phyloP scores from a whole-genome alignment of 2,113 vertebrate species.

The Heliornis fulica region DNA sequence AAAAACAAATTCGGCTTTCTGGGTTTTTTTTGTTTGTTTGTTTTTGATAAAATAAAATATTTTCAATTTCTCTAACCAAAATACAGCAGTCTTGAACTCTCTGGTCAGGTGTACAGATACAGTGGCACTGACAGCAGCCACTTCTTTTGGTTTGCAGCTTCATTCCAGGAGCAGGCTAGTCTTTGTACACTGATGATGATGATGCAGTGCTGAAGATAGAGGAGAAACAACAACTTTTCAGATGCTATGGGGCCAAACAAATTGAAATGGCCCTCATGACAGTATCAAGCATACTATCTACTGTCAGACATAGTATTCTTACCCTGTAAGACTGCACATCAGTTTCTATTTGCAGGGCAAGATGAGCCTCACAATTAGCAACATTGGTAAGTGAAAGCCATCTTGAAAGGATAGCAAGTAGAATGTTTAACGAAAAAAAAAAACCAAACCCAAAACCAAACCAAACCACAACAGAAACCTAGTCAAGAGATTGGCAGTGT shows the following conservation, averaged over 20 bases:
- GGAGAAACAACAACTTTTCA: background rate
- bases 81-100: background rate
- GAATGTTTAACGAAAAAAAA: background rate
- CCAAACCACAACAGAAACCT: too few species aligned
- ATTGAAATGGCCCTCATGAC: background rate
- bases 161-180: background rate
- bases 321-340: background rate
- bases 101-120: background rate
- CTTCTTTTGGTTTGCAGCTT: background rate
- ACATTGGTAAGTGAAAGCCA: background rate
- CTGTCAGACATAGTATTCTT: background rate
- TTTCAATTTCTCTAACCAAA: background rate
- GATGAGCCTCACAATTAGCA: background rate
- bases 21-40: too few species aligned
- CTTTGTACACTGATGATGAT: background rate
- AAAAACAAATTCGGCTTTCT: too few species aligned
- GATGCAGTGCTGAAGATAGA: background rate
- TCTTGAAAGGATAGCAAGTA: background rate
- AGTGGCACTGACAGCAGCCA: background rate
- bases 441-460: too few species aligned
- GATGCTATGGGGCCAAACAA: background rate
- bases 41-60: background rate
- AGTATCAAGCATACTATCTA: background rate
- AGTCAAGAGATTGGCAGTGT: background rate
- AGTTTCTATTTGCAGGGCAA: background rate